phyloP scores from a whole-genome alignment of 37 sponge, comb jelly and placozoan genomes.

The Mnemiopsis leidyi region DNA sequence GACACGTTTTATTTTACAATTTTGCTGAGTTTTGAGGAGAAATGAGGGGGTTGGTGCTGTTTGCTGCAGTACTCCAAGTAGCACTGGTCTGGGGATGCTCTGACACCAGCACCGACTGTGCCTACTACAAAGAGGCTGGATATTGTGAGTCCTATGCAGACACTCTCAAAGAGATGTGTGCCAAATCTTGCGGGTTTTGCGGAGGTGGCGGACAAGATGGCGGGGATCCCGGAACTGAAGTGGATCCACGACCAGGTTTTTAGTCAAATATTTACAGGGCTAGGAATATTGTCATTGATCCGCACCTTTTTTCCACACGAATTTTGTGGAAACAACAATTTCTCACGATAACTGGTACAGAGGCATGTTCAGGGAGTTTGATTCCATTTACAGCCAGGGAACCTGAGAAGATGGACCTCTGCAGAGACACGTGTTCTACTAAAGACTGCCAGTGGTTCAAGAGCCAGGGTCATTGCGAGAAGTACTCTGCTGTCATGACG shows the following conservation, averaged over 20 bases:
- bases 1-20: not conserved
- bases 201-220: not conserved
- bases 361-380: no score
- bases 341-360: no score
- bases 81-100: constrained; percentile 16
- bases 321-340: no score
- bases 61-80: not conserved
- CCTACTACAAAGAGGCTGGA: constrained; percentile 18
- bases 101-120: not conserved
- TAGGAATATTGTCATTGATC: no score
- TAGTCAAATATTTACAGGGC: no score
- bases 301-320: no score
- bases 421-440: not conserved
- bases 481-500: constrained; percentile 8
- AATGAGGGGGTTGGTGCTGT: not conserved
- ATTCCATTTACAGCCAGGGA: not conserved
- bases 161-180: not conserved
- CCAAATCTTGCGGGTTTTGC: not conserved
- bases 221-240: not conserved
- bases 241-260: not conserved
- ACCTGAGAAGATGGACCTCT: not conserved
- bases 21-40: not conserved
- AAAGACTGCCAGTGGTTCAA: constrained; percentile 25
- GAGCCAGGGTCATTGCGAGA: constrained; percentile 21
- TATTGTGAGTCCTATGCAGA: not conserved